Conservation (phyloP, 2,797 vertebrate species). For the Tenualosa thibaudeaui region DNA sequence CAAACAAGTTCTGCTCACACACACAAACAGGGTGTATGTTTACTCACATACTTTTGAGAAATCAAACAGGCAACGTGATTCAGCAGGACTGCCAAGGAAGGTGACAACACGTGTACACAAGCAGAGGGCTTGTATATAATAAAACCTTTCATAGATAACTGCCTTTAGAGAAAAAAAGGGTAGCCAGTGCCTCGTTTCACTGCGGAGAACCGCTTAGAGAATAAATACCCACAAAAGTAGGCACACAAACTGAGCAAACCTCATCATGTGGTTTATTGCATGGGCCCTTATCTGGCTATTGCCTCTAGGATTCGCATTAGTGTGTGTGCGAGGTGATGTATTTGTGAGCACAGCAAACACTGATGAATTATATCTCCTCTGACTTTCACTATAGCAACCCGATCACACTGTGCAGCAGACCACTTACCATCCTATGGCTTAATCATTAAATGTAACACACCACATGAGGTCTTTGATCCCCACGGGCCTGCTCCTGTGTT, state of each 20-base stretch:
- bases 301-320: background rate
- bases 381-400: slow-evolving; percentile 15
- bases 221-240: background rate
- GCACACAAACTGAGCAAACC: background rate
- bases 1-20: background rate
- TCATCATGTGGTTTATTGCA: slow-evolving; percentile 11
- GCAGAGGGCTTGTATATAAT: background rate
- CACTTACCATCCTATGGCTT: background rate
- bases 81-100: background rate
- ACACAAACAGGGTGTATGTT: background rate
- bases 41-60: slow-evolving; percentile 17
- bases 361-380: background rate
- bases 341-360: background rate
- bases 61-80: slow-evolving; percentile 12
- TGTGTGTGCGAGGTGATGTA: background rate
- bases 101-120: background rate
- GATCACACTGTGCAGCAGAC: background rate
- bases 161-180: background rate
- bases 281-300: background rate
- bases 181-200: background rate
- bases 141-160: background rate
- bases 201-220: background rate
- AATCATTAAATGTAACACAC: slow-evolving; percentile 9
- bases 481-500: background rate
- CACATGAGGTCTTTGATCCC: background rate